These are phyloP conservation scores for Sceloporus undulatus DNA, from an alignment of 2,113 vertebrate genomes.

Conservation along the genomic window DNA sequence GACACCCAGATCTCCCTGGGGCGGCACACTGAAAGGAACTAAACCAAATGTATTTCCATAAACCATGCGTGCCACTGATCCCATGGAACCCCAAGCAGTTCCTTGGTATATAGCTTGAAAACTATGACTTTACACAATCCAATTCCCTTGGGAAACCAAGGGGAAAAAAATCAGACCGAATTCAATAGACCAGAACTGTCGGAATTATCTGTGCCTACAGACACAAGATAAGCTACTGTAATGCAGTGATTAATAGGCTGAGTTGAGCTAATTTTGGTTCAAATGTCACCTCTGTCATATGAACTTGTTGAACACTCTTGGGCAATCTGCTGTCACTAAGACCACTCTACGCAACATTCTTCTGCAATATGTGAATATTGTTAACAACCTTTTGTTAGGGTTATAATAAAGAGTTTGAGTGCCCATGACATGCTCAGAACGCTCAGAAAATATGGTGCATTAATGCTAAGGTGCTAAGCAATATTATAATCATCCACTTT, in stretches of 20 bases:
- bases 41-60: neutral
- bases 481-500: neutral
- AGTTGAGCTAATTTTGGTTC: neutral
- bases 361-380: neutral
- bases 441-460: neutral
- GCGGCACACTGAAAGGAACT: neutral
- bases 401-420: neutral
- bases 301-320: neutral
- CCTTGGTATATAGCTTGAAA: neutral
- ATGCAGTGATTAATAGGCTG: neutral
- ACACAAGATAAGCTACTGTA: neutral
- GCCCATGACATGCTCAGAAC: neutral
- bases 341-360: neutral
- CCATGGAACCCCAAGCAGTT: neutral
- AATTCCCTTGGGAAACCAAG: neutral
- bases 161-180: neutral
- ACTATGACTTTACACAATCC: neutral
- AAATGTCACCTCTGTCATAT: neutral
- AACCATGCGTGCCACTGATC: neutral
- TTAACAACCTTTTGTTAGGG: neutral
- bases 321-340: neutral
- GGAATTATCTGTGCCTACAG: neutral
- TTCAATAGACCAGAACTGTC: neutral
- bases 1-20: neutral
- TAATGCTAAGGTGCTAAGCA: neutral